Conservation (phyloP, 35 echinoderm and acorn worm species). For the Stichopus chloronotus region DNA sequence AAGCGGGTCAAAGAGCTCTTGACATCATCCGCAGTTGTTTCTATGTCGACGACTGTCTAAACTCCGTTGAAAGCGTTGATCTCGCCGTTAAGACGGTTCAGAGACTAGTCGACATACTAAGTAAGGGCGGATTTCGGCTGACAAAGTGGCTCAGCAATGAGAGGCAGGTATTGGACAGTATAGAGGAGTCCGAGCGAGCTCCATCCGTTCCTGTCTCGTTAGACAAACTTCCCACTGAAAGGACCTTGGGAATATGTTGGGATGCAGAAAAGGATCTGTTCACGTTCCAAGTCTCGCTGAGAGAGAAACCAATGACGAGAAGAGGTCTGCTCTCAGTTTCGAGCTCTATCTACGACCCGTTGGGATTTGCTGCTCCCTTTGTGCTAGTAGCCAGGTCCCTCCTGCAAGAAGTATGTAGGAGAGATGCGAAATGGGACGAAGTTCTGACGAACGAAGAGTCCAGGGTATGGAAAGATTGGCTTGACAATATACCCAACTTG, state of each 20-base stretch:
- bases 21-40: conserved; percentile 28
- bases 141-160: no score
- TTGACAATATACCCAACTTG: no score
- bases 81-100: not conserved
- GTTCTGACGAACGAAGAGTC: no score
- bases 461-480: no score
- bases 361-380: no score
- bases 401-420: no score
- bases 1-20: not conserved
- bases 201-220: conserved; percentile 14
- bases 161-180: conserved; percentile 31
- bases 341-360: conserved; percentile 59
- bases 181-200: conserved; percentile 4
- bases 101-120: conserved; percentile 6
- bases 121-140: conserved; percentile 59
- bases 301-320: conserved; percentile 53
- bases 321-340: conserved; percentile 61
- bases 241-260: conserved; percentile 69
- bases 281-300: conserved; percentile 39
- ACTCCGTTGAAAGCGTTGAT: conserved; percentile 21
- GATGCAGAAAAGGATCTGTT: conserved; percentile 57
- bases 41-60: conserved; percentile 65
- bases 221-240: conserved; percentile 65
- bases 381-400: no score
- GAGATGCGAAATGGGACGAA: no score